Conservation (phyloP, 1,140 invertebrate genomes). For the Myzus persicae region DNA sequence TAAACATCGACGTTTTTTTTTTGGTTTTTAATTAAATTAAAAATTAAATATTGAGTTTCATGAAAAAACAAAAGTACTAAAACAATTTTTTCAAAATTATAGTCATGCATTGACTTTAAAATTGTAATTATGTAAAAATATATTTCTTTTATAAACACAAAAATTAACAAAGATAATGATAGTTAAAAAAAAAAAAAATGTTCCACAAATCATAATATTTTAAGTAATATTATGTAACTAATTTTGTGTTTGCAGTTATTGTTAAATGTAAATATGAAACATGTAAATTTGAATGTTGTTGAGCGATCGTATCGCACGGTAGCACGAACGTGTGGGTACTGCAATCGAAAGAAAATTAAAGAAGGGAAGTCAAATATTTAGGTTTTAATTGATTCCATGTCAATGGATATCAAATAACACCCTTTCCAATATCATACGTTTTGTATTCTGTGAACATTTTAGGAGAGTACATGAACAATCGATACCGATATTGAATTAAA, state of each 20-base stretch:
- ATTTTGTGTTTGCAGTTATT: background rate
- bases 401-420: background rate
- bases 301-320: background rate
- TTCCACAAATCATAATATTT: background rate
- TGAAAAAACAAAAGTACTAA: too few species aligned
- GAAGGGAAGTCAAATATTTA: background rate
- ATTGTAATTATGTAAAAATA: background rate
- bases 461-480: background rate
- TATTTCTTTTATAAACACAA: background rate
- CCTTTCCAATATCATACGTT: background rate
- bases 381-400: background rate
- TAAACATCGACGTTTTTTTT: too few species aligned
- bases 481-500: background rate
- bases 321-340: background rate
- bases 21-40: too few species aligned
- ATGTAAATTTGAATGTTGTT: background rate
- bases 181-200: too few species aligned
- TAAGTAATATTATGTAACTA: background rate
- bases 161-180: background rate
- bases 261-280: slow-evolving; percentile 2
- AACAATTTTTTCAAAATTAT: too few species aligned
- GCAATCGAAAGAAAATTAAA: background rate
- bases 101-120: too few species aligned
- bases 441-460: background rate
- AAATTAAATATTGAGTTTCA: too few species aligned